Base-by-base conservation (phyloP, 1,140 invertebrate genomes). In the Zaprionus tsacasi region DNA sequence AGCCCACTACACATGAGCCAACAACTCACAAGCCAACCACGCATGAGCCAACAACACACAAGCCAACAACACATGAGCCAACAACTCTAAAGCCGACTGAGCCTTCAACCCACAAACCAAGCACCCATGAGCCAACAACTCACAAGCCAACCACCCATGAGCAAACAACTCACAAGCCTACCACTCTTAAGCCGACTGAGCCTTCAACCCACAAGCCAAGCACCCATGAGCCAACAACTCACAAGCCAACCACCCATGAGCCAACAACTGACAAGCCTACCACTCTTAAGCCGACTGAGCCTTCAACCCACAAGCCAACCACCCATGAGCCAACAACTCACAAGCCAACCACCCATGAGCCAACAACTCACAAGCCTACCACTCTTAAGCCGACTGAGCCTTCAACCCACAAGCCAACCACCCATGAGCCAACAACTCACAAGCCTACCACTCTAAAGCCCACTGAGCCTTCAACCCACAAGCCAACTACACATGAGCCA, bases 331-430 rank as follows among this genome's bases (percentile, higher is more conserved):
- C 48, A 27, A 63, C 36, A 2, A 50, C 17, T 1, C 10, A 13
- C 6, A 36, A 40, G 21, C 45, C 61, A 38, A 36, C 61, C 10
- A 64, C 61, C n/a, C n/a, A n/a, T n/a, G n/a, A n/a, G n/a, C n/a
- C n/a, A n/a, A n/a, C n/a, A n/a, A n/a, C n/a, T n/a, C n/a, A n/a
- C n/a, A n/a, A n/a, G n/a, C n/a, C n/a, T n/a, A n/a, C n/a, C n/a
- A n/a, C n/a, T 1, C 0, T 8, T 1, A 61, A 61, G 43, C 25
- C 43, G 1, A 21, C 21, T 21, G 21, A 21, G 21, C n/a, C n/a
- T n/a, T 35, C 54, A 8, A 21, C 25, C 17, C 43, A 25, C 7
- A 21, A 33, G 21, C 45, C 61, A 38, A 36, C 61, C 10, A 64
- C 61, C 0, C 0, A 13, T 1, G 48, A 61, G 43, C 25, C 43